These are phyloP conservation scores for Scaptodrosophila latifasciaeformis DNA, from an alignment of 2,888 invertebrate species.

Conservation along the genomic window DNA sequence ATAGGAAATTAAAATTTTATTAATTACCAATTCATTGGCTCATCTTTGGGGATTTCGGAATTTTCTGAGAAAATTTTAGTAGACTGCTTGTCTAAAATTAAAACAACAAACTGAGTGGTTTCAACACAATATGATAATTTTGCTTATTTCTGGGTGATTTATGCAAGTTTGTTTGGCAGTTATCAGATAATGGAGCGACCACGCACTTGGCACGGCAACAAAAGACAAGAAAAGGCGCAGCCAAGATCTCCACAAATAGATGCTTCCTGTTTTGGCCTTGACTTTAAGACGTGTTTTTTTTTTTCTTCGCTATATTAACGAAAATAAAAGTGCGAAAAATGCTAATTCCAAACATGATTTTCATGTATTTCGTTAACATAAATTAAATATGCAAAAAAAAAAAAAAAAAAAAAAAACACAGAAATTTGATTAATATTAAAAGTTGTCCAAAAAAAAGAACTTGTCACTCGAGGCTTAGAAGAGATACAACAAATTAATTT, in stretches of 20 bases:
- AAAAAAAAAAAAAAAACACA: neutral
- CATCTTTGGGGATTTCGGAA: too few species aligned
- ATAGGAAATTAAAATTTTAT: too few species aligned
- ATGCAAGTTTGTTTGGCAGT: too few species aligned
- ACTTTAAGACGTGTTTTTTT: conserved; percentile 43
- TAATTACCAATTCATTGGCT: too few species aligned
- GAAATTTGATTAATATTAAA: too few species aligned
- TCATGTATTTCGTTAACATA: conserved; percentile 49
- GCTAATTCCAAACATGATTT: conserved; percentile 37
- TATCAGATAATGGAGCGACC: too few species aligned
- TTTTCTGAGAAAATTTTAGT: too few species aligned
- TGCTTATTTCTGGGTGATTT: too few species aligned
- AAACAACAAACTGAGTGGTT: too few species aligned
- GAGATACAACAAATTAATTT: neutral
- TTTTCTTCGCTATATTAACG: conserved; percentile 26
- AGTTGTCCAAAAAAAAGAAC: conserved; percentile 36
- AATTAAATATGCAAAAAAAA: conserved; percentile 32
- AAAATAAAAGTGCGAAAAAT: conserved; percentile 60
- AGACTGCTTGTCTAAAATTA: too few species aligned
- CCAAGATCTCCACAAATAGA: too few species aligned
- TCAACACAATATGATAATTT: too few species aligned
- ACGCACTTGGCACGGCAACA: neutral
- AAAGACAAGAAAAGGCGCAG: neutral
- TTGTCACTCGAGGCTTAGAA: conserved; percentile 12
- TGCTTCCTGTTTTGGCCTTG: conserved; percentile 39